Evolutionary conservation across 1,140 invertebrate species (phyloP), one percentile per base, ranked within the genome.

Genomic region (Diorhabda carinulata): DNA sequence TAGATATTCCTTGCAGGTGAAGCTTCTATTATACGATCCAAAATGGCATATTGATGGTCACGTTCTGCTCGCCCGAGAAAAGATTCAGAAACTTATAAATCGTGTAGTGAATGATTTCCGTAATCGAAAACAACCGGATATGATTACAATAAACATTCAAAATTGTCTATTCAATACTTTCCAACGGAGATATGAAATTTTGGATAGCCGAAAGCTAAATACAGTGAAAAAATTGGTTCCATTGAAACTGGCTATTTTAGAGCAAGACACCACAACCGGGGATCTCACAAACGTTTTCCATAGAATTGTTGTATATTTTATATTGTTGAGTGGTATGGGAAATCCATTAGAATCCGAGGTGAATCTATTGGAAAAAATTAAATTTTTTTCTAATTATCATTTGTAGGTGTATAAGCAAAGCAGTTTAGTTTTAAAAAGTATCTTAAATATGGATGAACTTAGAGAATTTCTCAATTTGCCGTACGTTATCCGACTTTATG

Each of bases 101-200:
- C 80, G 81, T 43, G 82, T 82, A 43, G 81, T 83, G 4, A 60
- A 79, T 79, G 61, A 62, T 78, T 66, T 86, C 57, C 64, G 64
- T 66, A 70, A 80, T 40, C 74, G 82, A 71, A 74, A 71, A 8
- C 76, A 75, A 44, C 77, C 82, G 3, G 78, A 77, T 66, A 75
- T 86, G 25, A 72, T 84, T 4, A 84, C 84, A 2, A 70, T 90
- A 5, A 87, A 87, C 77, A 90, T 91, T 83, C 91, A 92, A 75
- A 84, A 88, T 57, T 86, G 88, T 68, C 90, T 91, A 78, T 83
- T 84, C 3, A 10, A 10, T 7, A 62, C 57, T 5, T 61, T 58
- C 52, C 10, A 62, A 25, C 44, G 47, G 0, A 52, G 4, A 52
- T n/a, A 52, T 52, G 47, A 52, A 52, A 52, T 52, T 2, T 6